Base-by-base conservation (phyloP, 2,888 invertebrate species). In the Pardosa pseudoannulata region DNA sequence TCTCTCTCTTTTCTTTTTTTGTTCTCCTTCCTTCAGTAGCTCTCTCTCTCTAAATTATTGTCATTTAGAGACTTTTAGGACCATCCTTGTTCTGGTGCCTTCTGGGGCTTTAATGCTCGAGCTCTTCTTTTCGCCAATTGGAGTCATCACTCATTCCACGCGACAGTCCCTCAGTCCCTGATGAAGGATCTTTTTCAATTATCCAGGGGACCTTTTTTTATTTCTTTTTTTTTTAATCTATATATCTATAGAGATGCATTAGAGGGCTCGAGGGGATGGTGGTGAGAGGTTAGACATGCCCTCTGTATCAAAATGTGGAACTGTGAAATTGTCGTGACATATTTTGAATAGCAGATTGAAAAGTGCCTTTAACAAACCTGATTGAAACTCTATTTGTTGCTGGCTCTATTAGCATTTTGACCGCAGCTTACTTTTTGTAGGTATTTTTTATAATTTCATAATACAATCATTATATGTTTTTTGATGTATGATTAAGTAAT, bases 61-160 rank as follows among this genome's bases (percentile, higher is more conserved):
- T 85, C 83, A 85, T 85, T 85, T 85, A 67, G 78, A 50, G 68
- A 85, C 83, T 85, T 85, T 85, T 82, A 82, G 82, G 73, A 64
- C 82, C 62, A 64, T 36, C 62, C 67, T 62, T 56, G 64, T 39
- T 81, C 68, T 68, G 74, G 81, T 81, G 41, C 41, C 74, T 70
- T 71, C 62, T 56, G 56, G 56, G 56, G 56, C 19, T 56, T 23
- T 56, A 56, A 56, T 56, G 23, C 56, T 19, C 3, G 23, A 56
- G 23, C n/a, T 56, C 56, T 71, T 31, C 16, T 65, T 29, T 39
- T 29, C 28, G 27, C 31, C 78, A 85, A 68, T 78, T 71, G 83
- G 73, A 72, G 36, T 50, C 83, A 85, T 85, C 83, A 46, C 78
- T 85, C 83, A 85, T 78, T 68, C 39, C 29, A 19, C 68, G 56